phyloP scores from a whole-genome alignment of 2,113 vertebrate species.

The Nothoprocta perdicaria region DNA sequence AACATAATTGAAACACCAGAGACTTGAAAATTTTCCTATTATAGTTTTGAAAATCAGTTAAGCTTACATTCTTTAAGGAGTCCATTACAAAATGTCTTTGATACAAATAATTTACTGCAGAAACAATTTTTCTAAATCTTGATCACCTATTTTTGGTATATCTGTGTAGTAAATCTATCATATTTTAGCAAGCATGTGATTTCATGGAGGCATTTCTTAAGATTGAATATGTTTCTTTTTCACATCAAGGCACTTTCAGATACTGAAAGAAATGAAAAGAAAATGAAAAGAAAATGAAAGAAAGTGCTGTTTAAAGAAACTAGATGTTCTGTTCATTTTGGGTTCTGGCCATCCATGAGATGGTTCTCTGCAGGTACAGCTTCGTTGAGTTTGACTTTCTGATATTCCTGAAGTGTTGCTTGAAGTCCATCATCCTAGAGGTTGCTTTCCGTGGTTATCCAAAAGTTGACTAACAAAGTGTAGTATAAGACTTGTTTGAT shows the following conservation, averaged over 20 bases:
- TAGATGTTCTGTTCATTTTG: neutral
- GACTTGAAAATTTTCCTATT: neutral
- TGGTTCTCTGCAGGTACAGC: neutral
- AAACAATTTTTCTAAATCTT: neutral
- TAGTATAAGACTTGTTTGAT: neutral
- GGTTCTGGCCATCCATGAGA: neutral
- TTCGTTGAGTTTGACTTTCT: neutral
- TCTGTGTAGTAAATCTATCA: neutral
- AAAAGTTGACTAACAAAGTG: neutral
- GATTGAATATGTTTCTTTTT: neutral
- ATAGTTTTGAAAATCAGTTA: neutral
- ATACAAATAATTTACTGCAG: neutral
- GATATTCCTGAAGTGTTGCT: neutral
- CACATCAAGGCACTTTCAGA: neutral
- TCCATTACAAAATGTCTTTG: neutral
- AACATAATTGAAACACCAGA: neutral
- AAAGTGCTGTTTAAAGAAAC: neutral
- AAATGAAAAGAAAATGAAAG: neutral
- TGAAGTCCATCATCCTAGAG: neutral
- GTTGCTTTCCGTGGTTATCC: neutral
- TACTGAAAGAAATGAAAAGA: neutral
- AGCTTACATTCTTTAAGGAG: neutral
- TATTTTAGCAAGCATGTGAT: neutral
- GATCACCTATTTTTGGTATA: neutral
- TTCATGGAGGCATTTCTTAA: neutral